phyloP scores from a whole-genome alignment of 2,888 invertebrate genomes.

The Carterocephalus palaemon region DNA sequence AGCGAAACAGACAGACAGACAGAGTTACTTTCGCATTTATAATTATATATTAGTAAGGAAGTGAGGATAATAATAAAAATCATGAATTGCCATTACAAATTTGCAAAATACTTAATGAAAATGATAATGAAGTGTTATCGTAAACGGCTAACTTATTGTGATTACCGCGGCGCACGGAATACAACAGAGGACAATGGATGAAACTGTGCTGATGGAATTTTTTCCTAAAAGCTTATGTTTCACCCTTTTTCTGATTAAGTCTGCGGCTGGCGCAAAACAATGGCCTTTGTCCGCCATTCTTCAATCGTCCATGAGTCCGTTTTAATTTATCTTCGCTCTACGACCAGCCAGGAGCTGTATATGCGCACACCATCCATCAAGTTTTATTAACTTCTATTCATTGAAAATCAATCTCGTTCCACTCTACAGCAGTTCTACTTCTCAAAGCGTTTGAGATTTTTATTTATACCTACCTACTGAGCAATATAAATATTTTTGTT shows the following conservation, averaged over 20 bases:
- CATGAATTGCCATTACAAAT: no score
- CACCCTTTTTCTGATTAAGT: constrained; percentile 25
- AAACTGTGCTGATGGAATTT: constrained; percentile 17
- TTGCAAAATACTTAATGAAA: no score
- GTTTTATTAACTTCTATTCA: constrained; percentile 7
- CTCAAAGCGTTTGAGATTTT: not conserved
- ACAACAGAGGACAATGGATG: constrained; percentile 19
- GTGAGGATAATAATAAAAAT: no score
- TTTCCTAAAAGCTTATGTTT: constrained; percentile 20
- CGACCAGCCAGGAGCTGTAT: not conserved
- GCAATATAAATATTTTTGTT: constrained; percentile 5
- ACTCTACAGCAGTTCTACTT: not conserved
- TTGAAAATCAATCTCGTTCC: not conserved
- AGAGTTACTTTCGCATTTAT: no score
- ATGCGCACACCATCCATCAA: constrained; percentile 3
- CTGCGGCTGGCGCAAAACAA: constrained; percentile 35
- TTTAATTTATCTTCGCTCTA: constrained; percentile 26
- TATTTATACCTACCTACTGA: no score
- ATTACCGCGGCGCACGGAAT: not conserved
- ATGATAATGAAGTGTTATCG: no score
- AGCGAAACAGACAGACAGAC: no score
- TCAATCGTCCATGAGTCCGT: constrained; percentile 37
- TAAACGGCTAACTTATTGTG: constrained; percentile 13
- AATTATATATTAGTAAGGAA: no score
- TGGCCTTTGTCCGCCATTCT: constrained; percentile 41